Evolutionary conservation across 1,140 invertebrate genomes (phyloP).

Genomic region (Drosophila erecta): DNA sequence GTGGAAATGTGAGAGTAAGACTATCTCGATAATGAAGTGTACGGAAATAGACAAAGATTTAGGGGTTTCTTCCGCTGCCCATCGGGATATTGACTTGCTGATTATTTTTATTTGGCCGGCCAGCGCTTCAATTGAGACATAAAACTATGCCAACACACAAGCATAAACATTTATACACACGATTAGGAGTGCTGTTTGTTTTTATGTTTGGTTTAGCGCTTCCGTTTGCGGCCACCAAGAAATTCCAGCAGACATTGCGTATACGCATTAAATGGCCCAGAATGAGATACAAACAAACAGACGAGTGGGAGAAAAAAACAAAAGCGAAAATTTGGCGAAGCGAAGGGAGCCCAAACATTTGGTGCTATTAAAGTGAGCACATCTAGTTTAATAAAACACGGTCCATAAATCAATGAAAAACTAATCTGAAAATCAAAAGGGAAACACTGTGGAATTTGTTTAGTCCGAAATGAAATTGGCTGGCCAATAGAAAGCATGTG

Average conservation of each 20-base stretch:
- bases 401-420: slow-evolving; percentile 73
- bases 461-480: slow-evolving; percentile 22
- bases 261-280: slow-evolving; percentile 71
- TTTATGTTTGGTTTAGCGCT: slow-evolving; percentile 81
- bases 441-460: slow-evolving; percentile 51
- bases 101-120: slow-evolving; percentile 78
- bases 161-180: slow-evolving; percentile 81
- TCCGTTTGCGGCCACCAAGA: slow-evolving; percentile 49
- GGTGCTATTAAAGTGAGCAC: slow-evolving; percentile 50
- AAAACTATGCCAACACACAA: slow-evolving; percentile 70
- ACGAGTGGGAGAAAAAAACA: slow-evolving; percentile 29
- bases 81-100: slow-evolving; percentile 71
- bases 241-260: slow-evolving; percentile 52
- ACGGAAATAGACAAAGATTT: slow-evolving; percentile 50
- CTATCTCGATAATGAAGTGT: slow-evolving; percentile 17
- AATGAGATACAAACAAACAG: slow-evolving; percentile 57
- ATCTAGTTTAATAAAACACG: slow-evolving; percentile 36
- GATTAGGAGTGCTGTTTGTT: slow-evolving; percentile 81
- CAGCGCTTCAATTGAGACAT: slow-evolving; percentile 76
- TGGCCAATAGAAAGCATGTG: slow-evolving; percentile 3
- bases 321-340: slow-evolving; percentile 39
- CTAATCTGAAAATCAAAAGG: slow-evolving; percentile 72
- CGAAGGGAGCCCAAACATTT: slow-evolving; percentile 24
- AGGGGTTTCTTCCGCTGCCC: slow-evolving; percentile 48
- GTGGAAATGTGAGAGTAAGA: background rate